Evolutionary conservation across 64 coral and sea anemone genomes (phyloP).

Genomic region (Dendronephthya gigantea): DNA sequence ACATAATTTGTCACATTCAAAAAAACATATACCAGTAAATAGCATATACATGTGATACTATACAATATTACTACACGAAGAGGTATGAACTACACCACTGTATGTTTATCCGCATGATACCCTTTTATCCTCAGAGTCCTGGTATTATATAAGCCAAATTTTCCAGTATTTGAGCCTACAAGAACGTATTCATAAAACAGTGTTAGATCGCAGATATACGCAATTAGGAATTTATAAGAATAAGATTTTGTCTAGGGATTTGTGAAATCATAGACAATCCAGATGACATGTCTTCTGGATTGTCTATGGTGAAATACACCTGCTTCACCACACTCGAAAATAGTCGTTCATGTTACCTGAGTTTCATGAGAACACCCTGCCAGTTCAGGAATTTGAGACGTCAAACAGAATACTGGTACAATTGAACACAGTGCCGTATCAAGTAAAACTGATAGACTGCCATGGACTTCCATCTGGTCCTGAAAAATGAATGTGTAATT

Average conservation of each 20-base stretch:
- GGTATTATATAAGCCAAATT: constrained; percentile 11
- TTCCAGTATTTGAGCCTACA: background rate
- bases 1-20: background rate
- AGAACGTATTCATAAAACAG: too few relatives aligned
- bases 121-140: background rate
- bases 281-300: too few relatives aligned
- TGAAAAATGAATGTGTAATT: background rate
- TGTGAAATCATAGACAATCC: too few relatives aligned
- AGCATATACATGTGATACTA: background rate
- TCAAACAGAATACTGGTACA: background rate
- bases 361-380: background rate
- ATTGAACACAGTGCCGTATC: constrained; percentile 13
- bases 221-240: too few relatives aligned
- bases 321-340: too few relatives aligned
- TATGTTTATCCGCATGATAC: background rate
- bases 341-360: too few relatives aligned
- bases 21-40: background rate
- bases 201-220: too few relatives aligned
- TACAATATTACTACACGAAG: background rate
- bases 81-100: background rate
- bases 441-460: background rate
- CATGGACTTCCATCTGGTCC: background rate
- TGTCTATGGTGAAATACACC: too few relatives aligned
- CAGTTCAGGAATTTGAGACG: background rate
- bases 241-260: too few relatives aligned